These are phyloP conservation scores for Poeciliopsis occidentalis DNA, from an alignment of 2,113 vertebrate species.

Conservation along the genomic window DNA sequence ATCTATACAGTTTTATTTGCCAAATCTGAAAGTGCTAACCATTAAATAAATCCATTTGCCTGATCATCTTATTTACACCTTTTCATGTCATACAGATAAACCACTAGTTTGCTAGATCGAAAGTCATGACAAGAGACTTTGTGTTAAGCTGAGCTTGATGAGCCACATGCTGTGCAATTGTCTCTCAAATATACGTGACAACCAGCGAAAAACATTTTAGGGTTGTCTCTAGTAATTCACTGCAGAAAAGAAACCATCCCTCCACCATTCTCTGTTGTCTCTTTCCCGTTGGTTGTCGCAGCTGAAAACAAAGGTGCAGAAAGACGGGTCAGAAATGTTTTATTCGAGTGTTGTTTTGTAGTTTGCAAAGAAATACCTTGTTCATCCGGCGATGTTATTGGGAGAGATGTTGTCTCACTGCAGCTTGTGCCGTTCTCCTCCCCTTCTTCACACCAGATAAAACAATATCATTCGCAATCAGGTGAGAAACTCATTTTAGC, in stretches of 20 bases:
- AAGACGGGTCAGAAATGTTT: slow-evolving; percentile 2
- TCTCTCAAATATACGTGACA: background rate
- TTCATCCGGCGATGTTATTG: slow-evolving; percentile 42
- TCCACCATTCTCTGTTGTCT: slow-evolving; percentile 22
- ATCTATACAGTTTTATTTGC: background rate
- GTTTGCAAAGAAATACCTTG: slow-evolving; percentile 43
- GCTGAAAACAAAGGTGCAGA: slow-evolving; percentile 32
- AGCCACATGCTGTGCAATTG: background rate
- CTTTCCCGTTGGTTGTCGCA: slow-evolving; percentile 9
- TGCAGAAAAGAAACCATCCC: slow-evolving; percentile 66
- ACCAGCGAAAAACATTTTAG: background rate
- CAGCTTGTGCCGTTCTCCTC: slow-evolving; percentile 37
- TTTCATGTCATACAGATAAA: background rate
- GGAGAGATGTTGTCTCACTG: slow-evolving; percentile 51
- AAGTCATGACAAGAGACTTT: background rate
- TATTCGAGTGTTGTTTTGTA: background rate
- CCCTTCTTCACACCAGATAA: slow-evolving; percentile 30
- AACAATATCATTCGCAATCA: background rate
- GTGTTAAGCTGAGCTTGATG: background rate
- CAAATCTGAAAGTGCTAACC: background rate
- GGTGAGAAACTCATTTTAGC: background rate
- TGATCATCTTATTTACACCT: background rate
- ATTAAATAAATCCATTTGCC: background rate
- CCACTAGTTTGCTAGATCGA: background rate
- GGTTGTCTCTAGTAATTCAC: slow-evolving; percentile 23